These are phyloP conservation scores for Discoglossus pictus DNA, from an alignment of 2,797 vertebrate genomes.

Conservation along the genomic window DNA sequence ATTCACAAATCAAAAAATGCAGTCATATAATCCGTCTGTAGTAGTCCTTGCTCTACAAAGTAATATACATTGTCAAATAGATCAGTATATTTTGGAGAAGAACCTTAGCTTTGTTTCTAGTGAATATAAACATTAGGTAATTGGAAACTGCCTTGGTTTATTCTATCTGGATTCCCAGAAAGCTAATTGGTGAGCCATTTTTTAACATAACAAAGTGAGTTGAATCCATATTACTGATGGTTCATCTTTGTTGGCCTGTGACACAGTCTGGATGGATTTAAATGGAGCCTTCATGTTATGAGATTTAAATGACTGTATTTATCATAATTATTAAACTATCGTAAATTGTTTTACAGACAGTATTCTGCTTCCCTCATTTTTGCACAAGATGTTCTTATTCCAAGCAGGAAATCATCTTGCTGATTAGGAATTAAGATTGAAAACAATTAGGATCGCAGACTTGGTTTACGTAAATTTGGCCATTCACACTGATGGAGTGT, in stretches of 20 bases:
- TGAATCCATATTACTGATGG: constrained; percentile 27
- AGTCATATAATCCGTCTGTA: not conserved
- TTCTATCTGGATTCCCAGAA: constrained; percentile 17
- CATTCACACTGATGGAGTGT: constrained; percentile 23
- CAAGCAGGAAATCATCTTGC: constrained; percentile 28
- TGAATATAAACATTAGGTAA: constrained; percentile 45
- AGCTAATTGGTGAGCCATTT: constrained; percentile 15
- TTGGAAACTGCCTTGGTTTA: constrained; percentile 35
- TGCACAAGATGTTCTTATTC: constrained; percentile 4
- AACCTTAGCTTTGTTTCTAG: constrained; percentile 34
- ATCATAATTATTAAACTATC: constrained; percentile 36
- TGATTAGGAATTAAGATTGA: constrained; percentile 22
- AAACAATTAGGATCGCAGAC: not conserved
- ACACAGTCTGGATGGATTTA: constrained; percentile 32
- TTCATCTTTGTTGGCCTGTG: constrained; percentile 25
- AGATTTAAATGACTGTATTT: constrained; percentile 37
- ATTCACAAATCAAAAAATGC: too few species aligned
- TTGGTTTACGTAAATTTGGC: not conserved
- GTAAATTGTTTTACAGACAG: constrained; percentile 24
- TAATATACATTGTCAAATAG: too few species aligned
- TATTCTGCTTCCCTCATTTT: constrained; percentile 13
- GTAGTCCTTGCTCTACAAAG: too few species aligned
- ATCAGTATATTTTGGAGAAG: too few species aligned
- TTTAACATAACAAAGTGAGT: constrained; percentile 22
- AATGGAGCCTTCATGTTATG: constrained; percentile 36